A percentile compares a stretch with the other conserved stretches of the same genome.
phyloP scores from a whole-genome alignment of 1,140 invertebrate species.

The Epicauta chinensis region DNA sequence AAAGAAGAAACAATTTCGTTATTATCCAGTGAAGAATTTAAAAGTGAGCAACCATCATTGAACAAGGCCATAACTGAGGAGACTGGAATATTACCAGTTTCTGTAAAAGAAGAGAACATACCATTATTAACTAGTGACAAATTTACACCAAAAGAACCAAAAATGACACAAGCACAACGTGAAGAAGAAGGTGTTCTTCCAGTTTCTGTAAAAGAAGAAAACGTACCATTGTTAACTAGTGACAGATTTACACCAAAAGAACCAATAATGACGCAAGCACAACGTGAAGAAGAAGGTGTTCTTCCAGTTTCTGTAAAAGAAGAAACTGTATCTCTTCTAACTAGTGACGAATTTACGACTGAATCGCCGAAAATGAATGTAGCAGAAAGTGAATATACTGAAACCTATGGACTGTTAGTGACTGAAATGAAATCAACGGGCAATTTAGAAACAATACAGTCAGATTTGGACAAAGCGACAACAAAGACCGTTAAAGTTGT shows the following conservation, averaged over 20 bases:
- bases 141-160: conserved; percentile 33
- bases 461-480: conserved; percentile 26
- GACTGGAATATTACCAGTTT: conserved; percentile 36
- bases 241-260: no score
- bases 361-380: conserved; percentile 42
- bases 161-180: conserved; percentile 31
- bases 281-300: no score
- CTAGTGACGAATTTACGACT: conserved; percentile 26
- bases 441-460: conserved; percentile 42
- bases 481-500: conserved; percentile 32
- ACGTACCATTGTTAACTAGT: conserved; percentile 30
- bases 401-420: conserved; percentile 46
- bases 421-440: conserved; percentile 46
- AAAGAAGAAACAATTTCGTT: conserved; percentile 35
- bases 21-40: conserved; percentile 32
- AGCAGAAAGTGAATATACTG: conserved; percentile 39
- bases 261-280: no score
- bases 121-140: conserved; percentile 30
- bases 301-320: conserved; percentile 5
- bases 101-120: conserved; percentile 37
- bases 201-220: conserved; percentile 27
- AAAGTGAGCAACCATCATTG: conserved; percentile 38
- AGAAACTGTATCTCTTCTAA: conserved; percentile 36
- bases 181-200: no score
- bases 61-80: conserved; percentile 41